Base-by-base conservation (phyloP, 2,113 vertebrate genomes). In the Cynopterus brachyotis region DNA sequence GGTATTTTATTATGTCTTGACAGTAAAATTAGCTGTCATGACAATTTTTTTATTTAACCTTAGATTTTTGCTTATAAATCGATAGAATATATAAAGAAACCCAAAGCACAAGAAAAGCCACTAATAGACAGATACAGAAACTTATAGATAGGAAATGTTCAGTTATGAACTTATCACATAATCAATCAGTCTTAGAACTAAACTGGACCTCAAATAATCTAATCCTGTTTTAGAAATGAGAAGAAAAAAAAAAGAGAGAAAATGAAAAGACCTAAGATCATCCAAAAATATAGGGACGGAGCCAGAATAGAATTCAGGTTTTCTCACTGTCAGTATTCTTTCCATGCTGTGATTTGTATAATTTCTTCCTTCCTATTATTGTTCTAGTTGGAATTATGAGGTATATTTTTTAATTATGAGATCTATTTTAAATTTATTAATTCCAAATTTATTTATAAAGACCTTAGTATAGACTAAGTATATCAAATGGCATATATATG, bases 341-440 rank as follows among this genome's bases (percentile, higher is more conserved):
- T 75, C 16, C 28, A 82, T 28, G 75, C 55, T 75, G 5, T 76
- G 24, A 94, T 12, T 94, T 92, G 42, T 66, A 72, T 40, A 50
- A 72, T 91, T 93, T 95, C 60, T 91, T 87, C 35, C 60, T 80
- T 95, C 93, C 16, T 85, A 89, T 66, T 78, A 94, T 55, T 92
- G 32, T 6, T 96, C 20, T 80, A 92, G n/a, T 88, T 88, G 35
- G 30, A 95, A 90, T 47, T 75, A 95, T 37, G 47, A 96, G 40
- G 59, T 24, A 59, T 26, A 59, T 26, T 37, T 88, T 87, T 32
- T 20, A 95, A 90, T 60, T 75, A 94, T 37, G 35, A 96, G 47
- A 66, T 87, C 13, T 87, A 94, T 93, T 92, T 91, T 75, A 92
- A 88, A 79, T 57, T 76, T 59, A 69, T 53, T 80, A 85, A 88